Conservation (phyloP, 2,113 vertebrate genomes). For the Epinephelus fuscoguttatus region DNA sequence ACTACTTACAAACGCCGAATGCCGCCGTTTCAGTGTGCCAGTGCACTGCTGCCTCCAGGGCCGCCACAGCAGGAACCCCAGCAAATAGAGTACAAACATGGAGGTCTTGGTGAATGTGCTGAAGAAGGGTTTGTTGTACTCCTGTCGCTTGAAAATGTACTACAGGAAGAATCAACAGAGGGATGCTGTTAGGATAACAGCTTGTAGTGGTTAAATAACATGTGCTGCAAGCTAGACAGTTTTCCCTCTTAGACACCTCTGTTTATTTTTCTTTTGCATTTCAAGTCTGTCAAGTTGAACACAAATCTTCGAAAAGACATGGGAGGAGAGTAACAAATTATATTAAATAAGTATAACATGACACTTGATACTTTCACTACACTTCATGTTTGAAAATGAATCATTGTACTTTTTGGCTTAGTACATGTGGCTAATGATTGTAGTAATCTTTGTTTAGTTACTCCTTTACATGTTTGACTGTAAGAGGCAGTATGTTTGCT, state of each 20-base stretch:
- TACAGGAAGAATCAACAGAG: conserved; percentile 71
- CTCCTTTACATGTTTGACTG: neutral
- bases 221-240: neutral
- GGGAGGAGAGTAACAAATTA: neutral
- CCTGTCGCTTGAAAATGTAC: conserved; percentile 94
- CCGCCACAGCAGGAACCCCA: conserved; percentile 97
- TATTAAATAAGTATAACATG: neutral
- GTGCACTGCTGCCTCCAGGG: conserved; percentile 97
- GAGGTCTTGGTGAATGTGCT: conserved; percentile 98
- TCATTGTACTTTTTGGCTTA: neutral
- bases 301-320: neutral
- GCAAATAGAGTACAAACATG: conserved; percentile 96
- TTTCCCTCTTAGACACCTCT: neutral
- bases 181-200: neutral
- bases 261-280: neutral
- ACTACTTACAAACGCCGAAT: conserved; percentile 90
- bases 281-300: conserved; percentile 27
- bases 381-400: neutral
- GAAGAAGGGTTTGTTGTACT: conserved; percentile 98
- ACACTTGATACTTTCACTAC: neutral
- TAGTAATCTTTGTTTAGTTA: neutral
- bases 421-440: neutral
- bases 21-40: conserved; percentile 87
- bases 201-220: neutral
- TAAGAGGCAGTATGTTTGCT: neutral